Base-by-base conservation (phyloP, 1,140 invertebrate species). In the Zaprionus kolodkinae region DNA sequence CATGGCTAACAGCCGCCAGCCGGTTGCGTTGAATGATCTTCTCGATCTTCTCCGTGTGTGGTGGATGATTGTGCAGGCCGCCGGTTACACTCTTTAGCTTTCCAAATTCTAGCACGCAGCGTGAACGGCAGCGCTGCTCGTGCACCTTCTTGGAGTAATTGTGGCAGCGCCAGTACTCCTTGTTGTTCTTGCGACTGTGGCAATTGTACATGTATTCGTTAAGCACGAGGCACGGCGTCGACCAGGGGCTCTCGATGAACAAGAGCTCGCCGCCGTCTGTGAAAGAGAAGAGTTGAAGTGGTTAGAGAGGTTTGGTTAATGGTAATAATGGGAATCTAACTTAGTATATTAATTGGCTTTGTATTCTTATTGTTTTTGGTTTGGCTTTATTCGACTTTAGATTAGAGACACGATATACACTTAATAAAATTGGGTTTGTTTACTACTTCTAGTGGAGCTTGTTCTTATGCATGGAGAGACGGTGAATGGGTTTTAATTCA, bases 221-320 rank as follows among this genome's bases (percentile, higher is more conserved):
- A 0, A 92, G 67, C 21, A 92, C 87, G 38, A 93, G 72, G 10
- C 92, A 92, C 0, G 91, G 91, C 48, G 92, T 93, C 21, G 92
- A 74, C 92, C 92, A 93, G n/a, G 92, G 92, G 33, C 84, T 92
- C 72, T 92, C 91, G 12, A 93, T 91, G 70, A 92, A 92, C 6
- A 85, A 71, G 35, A 89, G 72, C 17, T 88, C 72, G 64, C 76
- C 36, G 70, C 21, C 52, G 55, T 76, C 84, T 88, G 75, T 4
- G 55, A 15, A 54, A 12, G 6, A 80, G 25, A 59, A 71, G 11
- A 38, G 1, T 15, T 15, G 7, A 11, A 5, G 1, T 1, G 10
- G 38, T 79, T 77, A 86, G 79, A 15, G 5, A 25, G 38, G 3
- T 43, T 61, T 1, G 2, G 13, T 15, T 21, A 30, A 4, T n/a